Conservation (phyloP, 2,113 vertebrate genomes). For the Rhegmatorhina hoffmannsi region DNA sequence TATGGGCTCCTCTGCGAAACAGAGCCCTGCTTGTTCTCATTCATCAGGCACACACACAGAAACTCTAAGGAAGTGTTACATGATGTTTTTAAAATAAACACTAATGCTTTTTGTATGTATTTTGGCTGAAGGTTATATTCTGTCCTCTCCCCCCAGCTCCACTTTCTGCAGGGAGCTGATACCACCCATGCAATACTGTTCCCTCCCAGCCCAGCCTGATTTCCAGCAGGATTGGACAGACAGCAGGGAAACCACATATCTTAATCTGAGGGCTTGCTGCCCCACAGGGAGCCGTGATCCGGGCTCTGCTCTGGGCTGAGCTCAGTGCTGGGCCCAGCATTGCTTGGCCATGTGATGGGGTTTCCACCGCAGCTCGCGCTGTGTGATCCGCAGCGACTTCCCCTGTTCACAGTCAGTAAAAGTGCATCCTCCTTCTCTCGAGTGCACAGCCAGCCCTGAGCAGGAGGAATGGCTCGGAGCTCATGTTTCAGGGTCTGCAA, state of each 20-base stretch:
- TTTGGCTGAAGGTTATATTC: slow-evolving; percentile 51
- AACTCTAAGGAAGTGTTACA: slow-evolving; percentile 43
- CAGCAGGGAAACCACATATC: slow-evolving; percentile 40
- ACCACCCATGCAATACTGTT: slow-evolving; percentile 56
- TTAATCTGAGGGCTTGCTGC: slow-evolving; percentile 29
- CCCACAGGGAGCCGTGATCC: slow-evolving; percentile 11
- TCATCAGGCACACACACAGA: background rate
- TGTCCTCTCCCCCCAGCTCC: background rate
- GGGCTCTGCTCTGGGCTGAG: background rate
- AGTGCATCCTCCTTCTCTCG: slow-evolving; percentile 1
- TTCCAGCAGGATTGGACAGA: slow-evolving; percentile 41
- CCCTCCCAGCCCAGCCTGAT: background rate
- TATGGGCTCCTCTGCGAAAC: slow-evolving; percentile 20
- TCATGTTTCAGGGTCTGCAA: slow-evolving; percentile 26
- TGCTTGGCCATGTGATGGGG: background rate
- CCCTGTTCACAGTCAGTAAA: slow-evolving; percentile 32
- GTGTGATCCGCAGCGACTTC: slow-evolving; percentile 5
- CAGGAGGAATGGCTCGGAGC: background rate
- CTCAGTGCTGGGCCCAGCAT: background rate
- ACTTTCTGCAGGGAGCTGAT: slow-evolving; percentile 24
- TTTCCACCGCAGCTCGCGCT: background rate
- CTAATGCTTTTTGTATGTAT: slow-evolving; percentile 26
- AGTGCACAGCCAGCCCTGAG: background rate
- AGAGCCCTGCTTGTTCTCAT: slow-evolving; percentile 31
- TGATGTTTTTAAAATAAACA: slow-evolving; percentile 62